Base-by-base conservation (phyloP, 2,797 vertebrate genomes). In the Enteromius anoplus region DNA sequence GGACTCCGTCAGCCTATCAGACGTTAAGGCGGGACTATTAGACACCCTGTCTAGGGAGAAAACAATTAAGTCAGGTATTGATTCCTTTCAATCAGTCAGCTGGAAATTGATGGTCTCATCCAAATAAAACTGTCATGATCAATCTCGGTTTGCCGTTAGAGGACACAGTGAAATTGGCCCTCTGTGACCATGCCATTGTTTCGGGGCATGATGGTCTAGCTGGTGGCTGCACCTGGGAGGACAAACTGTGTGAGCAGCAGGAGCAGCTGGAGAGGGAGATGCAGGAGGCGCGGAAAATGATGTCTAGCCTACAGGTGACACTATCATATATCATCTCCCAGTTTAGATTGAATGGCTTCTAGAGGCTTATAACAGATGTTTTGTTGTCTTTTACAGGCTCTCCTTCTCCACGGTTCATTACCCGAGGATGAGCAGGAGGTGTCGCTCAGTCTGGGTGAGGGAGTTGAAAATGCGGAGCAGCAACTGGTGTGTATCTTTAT, bases 271-370 rank as follows among this genome's bases (percentile, higher is more conserved):
- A 98, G 86, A 96, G 93, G 89, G 98, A 99, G 82, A 97, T 99
- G 94, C 95, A 97, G 86, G 98, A 99, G 89, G 96, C 98, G 0
- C 96, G 97, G 83, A 96, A 95, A 92, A 98, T 99, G 97, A 97
- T 99, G 89, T 98, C 97, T 3, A 94, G 96, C 82, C 90, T 99
- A 87, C 98, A 99, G 96, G 98, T 99, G 93, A 69, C 37, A 34
- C 26, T 40, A 32, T 7, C 26, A 23, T 60, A 5, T 40, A 26
- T 42, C 23, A 37, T 70, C 23, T 11, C 23, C 26, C 29, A 21
- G 45, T 78, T 45, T 29, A 29, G 23, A 21, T 19, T 47, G 40
- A n/a, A 21, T 32, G 5, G 42, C 23, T 29, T 47, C 3, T 32
- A 21, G 26, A 77, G 5, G 19, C n/a, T 26, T 11, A 14, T 21